Percentiles rank a stretch among this genome's conserved stretches.
phyloP scores from a whole-genome alignment of 2,888 invertebrate genomes.

The Darwinula stevensoni region DNA sequence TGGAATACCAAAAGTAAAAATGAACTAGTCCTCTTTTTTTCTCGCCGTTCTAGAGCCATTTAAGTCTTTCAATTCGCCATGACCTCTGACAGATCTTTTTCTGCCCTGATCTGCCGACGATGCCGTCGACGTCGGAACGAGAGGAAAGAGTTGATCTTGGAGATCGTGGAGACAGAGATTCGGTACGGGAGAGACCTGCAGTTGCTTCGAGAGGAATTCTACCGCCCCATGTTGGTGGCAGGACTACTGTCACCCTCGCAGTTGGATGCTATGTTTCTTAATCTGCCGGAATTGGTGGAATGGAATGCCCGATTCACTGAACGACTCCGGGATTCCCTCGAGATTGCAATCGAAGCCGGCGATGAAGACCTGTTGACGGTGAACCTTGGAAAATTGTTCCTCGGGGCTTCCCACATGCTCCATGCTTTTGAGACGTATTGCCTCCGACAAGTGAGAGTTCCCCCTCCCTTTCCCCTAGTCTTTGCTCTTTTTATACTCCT shows the following conservation, averaged over 20 bases:
- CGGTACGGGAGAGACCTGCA: slow-evolving; percentile 77
- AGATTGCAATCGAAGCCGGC: slow-evolving; percentile 31
- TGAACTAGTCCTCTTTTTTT: no score
- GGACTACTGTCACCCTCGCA: slow-evolving; percentile 71
- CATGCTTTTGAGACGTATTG: slow-evolving; percentile 85
- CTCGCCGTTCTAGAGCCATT: no score
- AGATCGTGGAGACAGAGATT: slow-evolving; percentile 83
- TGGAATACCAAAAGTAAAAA: no score
- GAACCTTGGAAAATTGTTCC: slow-evolving; percentile 61
- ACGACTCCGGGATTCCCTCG: slow-evolving; percentile 53
- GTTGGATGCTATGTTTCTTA: slow-evolving; percentile 66
- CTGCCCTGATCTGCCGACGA: slow-evolving; percentile 34
- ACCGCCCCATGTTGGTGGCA: slow-evolving; percentile 71
- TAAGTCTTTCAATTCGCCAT: no score
- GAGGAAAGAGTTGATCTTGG: slow-evolving; percentile 71
- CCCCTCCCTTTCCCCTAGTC: no score
- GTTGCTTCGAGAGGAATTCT: slow-evolving; percentile 73
- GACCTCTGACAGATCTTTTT: no score
- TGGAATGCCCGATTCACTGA: slow-evolving; percentile 58
- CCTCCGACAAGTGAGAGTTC: slow-evolving; percentile 35
- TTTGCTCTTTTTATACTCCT: no score
- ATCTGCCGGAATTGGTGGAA: slow-evolving; percentile 66
- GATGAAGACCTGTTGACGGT: slow-evolving; percentile 52
- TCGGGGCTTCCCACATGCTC: slow-evolving; percentile 62
- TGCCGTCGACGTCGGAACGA: slow-evolving; percentile 64